Base-by-base conservation (phyloP, 2,113 vertebrate species). In the Gambusia holbrooki region DNA sequence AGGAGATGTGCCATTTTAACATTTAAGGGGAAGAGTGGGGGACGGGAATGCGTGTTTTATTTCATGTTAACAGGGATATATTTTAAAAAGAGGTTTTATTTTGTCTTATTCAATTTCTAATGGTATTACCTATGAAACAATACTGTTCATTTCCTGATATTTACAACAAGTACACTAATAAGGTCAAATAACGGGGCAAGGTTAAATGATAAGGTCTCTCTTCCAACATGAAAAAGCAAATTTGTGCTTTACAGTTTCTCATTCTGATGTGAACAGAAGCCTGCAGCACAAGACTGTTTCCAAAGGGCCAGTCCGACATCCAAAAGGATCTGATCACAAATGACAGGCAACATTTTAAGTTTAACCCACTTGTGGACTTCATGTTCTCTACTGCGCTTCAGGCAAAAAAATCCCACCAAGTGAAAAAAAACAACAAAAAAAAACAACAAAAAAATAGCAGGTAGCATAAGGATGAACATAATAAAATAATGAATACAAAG, bases 151-250 rank as follows among this genome's bases (percentile, higher is more conserved):
- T 89, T 80, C 73, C 78, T 84, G 69, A 69, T 83, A 73, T 87
- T 87, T 67, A 73, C 37, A 66, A 28, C 68, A 62, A 61, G 32
- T 28, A 54, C 73, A 66, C 58, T 84, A 83, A 86, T 65, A 79
- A 84, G 72, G 73, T 83, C 68, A 81, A 42, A 27, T 65, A 58
- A 2, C 60, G 68, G 17, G 58, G 37, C 65, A 66, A 75, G 77
- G 82, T 88, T 79, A 79, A 86, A 87, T 76, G 67, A 77, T 83
- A 69, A 83, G 61, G 68, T 75, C 58, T 62, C 73, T 74, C 14
- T 42, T 74, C 42, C n/a, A 71, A 77, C 77, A 80, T 13, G 25
- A 5, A 15, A 27, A 37, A 74, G 25, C 32, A 14, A 33, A 69
- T 40, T 29, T 61, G 32, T 28, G n/a, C 14, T 10, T 45, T 30